Evolutionary conservation across 2,888 invertebrate species (phyloP).

Genomic region (Drosophila fulvimacula): DNA sequence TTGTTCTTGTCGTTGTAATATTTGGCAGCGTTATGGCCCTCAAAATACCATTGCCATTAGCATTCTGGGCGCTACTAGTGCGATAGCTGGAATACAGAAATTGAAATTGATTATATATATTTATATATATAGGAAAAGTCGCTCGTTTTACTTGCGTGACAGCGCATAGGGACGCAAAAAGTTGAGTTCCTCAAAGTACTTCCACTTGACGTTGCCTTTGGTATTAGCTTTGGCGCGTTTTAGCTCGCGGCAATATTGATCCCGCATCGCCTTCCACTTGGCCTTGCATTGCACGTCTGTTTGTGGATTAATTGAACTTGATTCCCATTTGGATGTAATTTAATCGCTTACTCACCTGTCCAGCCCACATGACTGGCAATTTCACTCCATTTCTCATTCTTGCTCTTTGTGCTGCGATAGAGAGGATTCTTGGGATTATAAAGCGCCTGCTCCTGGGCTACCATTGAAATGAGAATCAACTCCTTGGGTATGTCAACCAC

Average conservation of each 20-base stretch:
- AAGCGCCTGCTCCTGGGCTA: slow-evolving; percentile 80
- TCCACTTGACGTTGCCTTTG: slow-evolving; percentile 82
- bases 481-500: slow-evolving; percentile 76
- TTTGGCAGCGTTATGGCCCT: slow-evolving; percentile 16
- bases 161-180: slow-evolving; percentile 82
- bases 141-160: slow-evolving; percentile 77
- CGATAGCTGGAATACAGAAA: slow-evolving; percentile 65
- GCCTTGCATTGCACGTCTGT: slow-evolving; percentile 82
- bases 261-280: slow-evolving; percentile 83
- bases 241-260: slow-evolving; percentile 83
- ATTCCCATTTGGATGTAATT: not conserved
- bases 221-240: slow-evolving; percentile 79
- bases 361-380: slow-evolving; percentile 80
- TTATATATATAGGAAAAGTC: not conserved
- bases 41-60: slow-evolving; percentile 32
- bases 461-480: slow-evolving; percentile 78
- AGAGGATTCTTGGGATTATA: slow-evolving; percentile 82
- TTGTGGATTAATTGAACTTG: not conserved
- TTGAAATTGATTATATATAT: not conserved
- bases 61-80: slow-evolving; percentile 59
- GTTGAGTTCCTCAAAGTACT: slow-evolving; percentile 82
- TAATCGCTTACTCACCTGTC: slow-evolving; percentile 68
- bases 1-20: slow-evolving; percentile 9
- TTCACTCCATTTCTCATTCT: slow-evolving; percentile 80
- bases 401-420: slow-evolving; percentile 79